Evolutionary conservation across 2,888 invertebrate species (phyloP).

Genomic region (Eumacrocentrus americanus): DNA sequence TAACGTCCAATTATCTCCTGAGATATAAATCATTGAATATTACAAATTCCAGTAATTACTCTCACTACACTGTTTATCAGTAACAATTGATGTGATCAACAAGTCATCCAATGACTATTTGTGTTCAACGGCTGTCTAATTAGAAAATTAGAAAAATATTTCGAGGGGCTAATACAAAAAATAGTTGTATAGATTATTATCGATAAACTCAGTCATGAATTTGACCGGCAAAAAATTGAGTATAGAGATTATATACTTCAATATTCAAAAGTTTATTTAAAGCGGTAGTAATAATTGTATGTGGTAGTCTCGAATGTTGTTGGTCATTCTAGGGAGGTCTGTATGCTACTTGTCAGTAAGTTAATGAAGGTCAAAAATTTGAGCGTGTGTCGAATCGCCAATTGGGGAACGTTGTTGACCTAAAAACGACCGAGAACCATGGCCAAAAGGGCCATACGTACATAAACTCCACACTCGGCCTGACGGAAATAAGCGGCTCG

Average conservation of each 20-base stretch:
- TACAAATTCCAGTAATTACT: too few relatives aligned
- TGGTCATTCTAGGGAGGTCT: not conserved
- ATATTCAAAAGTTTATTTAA: too few relatives aligned
- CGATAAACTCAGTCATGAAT: too few relatives aligned
- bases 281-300: not conserved
- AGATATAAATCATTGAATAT: too few relatives aligned
- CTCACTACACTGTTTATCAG: too few relatives aligned
- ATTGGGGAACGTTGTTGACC: not conserved
- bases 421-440: slow-evolving; percentile 76
- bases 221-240: not conserved
- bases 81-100: too few relatives aligned
- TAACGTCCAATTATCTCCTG: too few relatives aligned
- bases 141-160: too few relatives aligned
- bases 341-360: not conserved
- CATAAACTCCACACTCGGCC: slow-evolving; percentile 97
- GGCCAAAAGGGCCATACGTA: slow-evolving; percentile 95
- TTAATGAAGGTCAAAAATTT: not conserved
- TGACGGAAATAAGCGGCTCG: slow-evolving; percentile 98
- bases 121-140: too few relatives aligned
- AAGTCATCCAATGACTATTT: too few relatives aligned
- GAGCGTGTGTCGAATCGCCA: not conserved
- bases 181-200: too few relatives aligned
- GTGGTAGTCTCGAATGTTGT: not conserved
- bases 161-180: too few relatives aligned
- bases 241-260: not conserved